Conservation (phyloP, 2,797 vertebrate genomes). For the Nyctalus aviator region DNA sequence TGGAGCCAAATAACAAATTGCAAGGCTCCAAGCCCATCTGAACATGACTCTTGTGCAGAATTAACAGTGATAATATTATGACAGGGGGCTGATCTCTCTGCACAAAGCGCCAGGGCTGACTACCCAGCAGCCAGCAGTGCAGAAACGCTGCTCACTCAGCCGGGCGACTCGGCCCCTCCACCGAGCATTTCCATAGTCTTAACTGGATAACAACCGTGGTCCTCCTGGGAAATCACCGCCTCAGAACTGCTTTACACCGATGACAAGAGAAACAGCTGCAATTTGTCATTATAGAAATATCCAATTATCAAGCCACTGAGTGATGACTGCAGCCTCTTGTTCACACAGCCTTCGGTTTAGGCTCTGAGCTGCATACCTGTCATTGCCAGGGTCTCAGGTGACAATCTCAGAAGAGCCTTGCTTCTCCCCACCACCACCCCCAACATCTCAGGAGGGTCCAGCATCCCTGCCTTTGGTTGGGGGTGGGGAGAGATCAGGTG, state of each 20-base stretch:
- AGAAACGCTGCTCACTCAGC: background rate
- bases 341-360: background rate
- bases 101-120: background rate
- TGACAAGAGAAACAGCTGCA: conserved; percentile 65
- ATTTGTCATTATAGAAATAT: conserved; percentile 74
- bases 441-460: background rate
- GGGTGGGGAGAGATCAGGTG: background rate
- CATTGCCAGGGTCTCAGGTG: background rate
- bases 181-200: conserved; percentile 49
- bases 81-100: conserved; percentile 40
- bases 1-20: conserved; percentile 54
- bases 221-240: conserved; percentile 53
- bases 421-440: background rate
- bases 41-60: background rate
- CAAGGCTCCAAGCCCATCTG: conserved; percentile 39
- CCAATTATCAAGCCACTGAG: conserved; percentile 61
- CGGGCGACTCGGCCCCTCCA: background rate
- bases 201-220: conserved; percentile 40
- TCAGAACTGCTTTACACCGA: conserved; percentile 50
- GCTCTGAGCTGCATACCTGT: conserved; percentile 19
- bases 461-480: background rate
- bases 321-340: conserved; percentile 16
- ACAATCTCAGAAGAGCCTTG: background rate
- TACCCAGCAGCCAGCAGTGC: background rate
- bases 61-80: conserved; percentile 48